phyloP scores from a whole-genome alignment of 2,797 vertebrate genomes.

The Cossypha dichroa region DNA sequence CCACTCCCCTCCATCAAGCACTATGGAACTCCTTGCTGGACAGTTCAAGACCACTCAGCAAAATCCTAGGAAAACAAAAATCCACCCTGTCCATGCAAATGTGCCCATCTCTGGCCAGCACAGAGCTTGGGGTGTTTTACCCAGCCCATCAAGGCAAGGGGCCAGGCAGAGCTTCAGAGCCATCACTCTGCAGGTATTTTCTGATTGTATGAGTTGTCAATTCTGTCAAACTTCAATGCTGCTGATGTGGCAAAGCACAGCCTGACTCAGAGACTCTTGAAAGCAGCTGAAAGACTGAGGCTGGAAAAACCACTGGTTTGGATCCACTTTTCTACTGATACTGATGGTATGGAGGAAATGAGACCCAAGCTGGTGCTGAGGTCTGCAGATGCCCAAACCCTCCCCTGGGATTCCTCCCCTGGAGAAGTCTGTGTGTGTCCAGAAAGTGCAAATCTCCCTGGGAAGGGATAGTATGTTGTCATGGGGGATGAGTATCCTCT shows the following conservation, averaged over 20 bases:
- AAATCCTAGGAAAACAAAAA: not conserved
- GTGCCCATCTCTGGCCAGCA: not conserved
- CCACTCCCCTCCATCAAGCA: not conserved
- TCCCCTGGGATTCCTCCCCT: not conserved
- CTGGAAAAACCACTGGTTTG: slow-evolving; percentile 12
- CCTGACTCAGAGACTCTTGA: slow-evolving; percentile 7
- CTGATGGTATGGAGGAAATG: not conserved
- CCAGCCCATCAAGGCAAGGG: not conserved
- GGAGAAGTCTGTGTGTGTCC: not conserved
- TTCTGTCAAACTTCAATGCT: not conserved
- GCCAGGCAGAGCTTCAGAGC: not conserved
- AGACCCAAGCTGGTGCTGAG: not conserved
- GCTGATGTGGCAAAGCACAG: not conserved
- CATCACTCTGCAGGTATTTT: not conserved
- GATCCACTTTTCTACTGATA: not conserved
- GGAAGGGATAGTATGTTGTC: not conserved
- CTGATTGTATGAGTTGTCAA: fast-evolving
- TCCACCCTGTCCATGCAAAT: not conserved
- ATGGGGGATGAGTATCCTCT: not conserved
- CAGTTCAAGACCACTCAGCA: not conserved
- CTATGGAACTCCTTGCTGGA: not conserved
- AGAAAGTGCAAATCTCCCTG: not conserved
- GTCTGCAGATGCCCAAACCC: not conserved
- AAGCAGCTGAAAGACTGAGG: not conserved
- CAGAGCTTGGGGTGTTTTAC: fast-evolving